Percentiles rank a stretch among this genome's conserved stretches.
Conservation (phyloP, 2,113 vertebrate genomes). For the Lamprologus tigripictilis region DNA sequence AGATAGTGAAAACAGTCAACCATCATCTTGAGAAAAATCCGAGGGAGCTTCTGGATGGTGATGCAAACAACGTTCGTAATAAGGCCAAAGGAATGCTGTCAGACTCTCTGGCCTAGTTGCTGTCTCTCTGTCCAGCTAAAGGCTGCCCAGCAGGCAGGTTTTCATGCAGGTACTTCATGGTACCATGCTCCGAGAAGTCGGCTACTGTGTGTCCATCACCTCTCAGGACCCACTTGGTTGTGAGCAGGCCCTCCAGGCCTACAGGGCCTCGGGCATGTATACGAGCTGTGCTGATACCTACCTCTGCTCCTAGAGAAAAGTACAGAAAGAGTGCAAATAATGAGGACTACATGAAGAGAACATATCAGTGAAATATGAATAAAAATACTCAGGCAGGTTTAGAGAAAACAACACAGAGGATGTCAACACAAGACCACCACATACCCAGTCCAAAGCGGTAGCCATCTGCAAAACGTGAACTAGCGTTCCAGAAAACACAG, state of each 20-base stretch:
- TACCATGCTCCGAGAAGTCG: constrained; percentile 88
- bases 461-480: constrained; percentile 93
- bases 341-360: not conserved
- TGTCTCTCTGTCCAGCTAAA: constrained; percentile 24
- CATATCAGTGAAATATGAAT: not conserved
- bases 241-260: constrained; percentile 93
- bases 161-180: constrained; percentile 85
- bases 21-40: not conserved
- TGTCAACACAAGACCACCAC: not conserved
- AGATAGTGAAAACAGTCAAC: not conserved
- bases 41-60: not conserved
- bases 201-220: constrained; percentile 86
- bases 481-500: constrained; percentile 97
- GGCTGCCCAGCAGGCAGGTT: constrained; percentile 73
- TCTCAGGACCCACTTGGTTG: constrained; percentile 92
- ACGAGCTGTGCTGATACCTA: constrained; percentile 91
- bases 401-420: not conserved
- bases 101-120: constrained; percentile 26
- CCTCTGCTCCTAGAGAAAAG: constrained; percentile 82
- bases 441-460: constrained; percentile 95
- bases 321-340: not conserved
- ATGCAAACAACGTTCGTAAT: not conserved
- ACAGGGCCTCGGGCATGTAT: constrained; percentile 96
- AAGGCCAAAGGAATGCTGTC: not conserved
- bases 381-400: not conserved